These are phyloP conservation scores for Aphidius ervi DNA, from an alignment of 1,140 invertebrate species.

Conservation along the genomic window DNA sequence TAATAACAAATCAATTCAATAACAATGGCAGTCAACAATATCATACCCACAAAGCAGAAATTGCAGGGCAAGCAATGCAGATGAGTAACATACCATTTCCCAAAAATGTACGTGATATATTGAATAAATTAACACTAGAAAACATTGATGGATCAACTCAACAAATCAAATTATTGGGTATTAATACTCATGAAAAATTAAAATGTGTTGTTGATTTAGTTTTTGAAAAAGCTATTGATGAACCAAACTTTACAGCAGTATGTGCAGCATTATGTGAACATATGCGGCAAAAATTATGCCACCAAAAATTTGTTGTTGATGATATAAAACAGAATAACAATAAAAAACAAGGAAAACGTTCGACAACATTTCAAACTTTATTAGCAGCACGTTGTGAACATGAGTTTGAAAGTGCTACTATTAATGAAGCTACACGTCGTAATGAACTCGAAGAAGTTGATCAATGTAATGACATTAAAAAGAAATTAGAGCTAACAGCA, in stretches of 20 bases:
- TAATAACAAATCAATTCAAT: constrained; percentile 86
- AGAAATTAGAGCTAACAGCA: constrained; percentile 67
- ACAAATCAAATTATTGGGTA: constrained; percentile 71
- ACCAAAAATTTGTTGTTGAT: constrained; percentile 55
- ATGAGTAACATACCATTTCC: no score
- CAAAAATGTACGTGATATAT: constrained; percentile 79
- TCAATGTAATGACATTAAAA: constrained; percentile 57
- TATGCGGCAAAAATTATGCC: constrained; percentile 68
- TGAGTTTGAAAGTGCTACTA: constrained; percentile 79
- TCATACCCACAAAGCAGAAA: no score
- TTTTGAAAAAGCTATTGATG: constrained; percentile 93
- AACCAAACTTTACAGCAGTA: constrained; percentile 85
- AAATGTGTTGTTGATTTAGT: constrained; percentile 83
- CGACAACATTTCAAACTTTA: constrained; percentile 69
- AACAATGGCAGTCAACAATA: constrained; percentile 52
- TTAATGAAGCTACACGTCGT: constrained; percentile 59
- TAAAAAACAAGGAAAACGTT: constrained; percentile 27
- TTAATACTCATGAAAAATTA: constrained; percentile 76
- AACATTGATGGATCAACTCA: constrained; percentile 79
- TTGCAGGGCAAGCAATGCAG: no score
- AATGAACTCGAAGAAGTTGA: constrained; percentile 63
- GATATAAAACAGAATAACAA: constrained; percentile 18
- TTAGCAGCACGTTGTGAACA: constrained; percentile 79
- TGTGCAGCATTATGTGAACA: constrained; percentile 66
- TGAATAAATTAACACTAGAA: constrained; percentile 94